Evolutionary conservation across 2,113 vertebrate species (phyloP).

Genomic region (Alces alces): DNA sequence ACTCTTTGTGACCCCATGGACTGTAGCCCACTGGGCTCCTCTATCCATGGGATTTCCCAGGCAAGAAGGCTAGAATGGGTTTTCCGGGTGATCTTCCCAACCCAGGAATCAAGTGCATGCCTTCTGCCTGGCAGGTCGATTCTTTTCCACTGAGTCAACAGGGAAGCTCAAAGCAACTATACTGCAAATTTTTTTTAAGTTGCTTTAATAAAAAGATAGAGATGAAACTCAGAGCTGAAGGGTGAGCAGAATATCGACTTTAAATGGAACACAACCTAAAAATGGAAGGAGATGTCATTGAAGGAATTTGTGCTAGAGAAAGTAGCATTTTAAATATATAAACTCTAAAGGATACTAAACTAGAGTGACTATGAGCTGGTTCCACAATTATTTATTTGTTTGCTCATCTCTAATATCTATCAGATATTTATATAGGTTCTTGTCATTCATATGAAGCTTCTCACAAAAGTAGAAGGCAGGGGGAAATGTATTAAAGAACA

Average conservation of each 20-base stretch:
- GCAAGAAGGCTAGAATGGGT: neutral
- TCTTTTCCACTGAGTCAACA: neutral
- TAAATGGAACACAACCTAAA: neutral
- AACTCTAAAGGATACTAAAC: neutral
- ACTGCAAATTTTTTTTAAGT: neutral
- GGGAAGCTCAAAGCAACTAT: neutral
- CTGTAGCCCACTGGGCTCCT: neutral
- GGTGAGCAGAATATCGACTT: neutral
- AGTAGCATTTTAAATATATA: neutral
- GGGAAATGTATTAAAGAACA: neutral
- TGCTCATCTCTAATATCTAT: neutral
- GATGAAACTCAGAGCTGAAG: neutral
- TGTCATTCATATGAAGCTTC: neutral
- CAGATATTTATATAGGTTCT: neutral
- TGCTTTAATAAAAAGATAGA: neutral
- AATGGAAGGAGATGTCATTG: neutral
- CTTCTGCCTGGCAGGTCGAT: neutral
- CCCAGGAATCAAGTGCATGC: neutral
- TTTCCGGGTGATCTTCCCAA: rapidly evolving
- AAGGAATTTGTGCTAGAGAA: neutral
- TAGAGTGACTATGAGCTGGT: neutral
- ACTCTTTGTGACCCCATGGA: neutral
- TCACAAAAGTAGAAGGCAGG: neutral
- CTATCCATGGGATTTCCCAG: neutral
- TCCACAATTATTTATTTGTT: neutral